Evolutionary conservation across 2,797 vertebrate species (phyloP).

Genomic region (Octomys mimax): DNA sequence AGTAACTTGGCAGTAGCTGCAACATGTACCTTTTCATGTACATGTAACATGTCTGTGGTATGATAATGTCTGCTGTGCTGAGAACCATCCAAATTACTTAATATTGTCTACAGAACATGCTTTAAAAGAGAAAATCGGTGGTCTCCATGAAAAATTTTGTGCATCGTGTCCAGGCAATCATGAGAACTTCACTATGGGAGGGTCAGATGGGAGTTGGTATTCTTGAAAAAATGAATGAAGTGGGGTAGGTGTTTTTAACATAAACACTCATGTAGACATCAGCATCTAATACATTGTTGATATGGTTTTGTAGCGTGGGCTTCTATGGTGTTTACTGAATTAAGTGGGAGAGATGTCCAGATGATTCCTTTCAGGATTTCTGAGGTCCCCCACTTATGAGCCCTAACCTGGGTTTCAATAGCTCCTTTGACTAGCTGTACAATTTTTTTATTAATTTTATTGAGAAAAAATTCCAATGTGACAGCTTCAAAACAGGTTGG

Average conservation of each 20-base stretch:
- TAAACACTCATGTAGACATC: conserved; percentile 56
- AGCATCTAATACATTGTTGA: conserved; percentile 71
- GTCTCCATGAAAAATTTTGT: conserved; percentile 53
- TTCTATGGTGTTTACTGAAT: conserved; percentile 70
- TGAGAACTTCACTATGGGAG: conserved; percentile 21
- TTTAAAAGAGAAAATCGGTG: conserved; percentile 61
- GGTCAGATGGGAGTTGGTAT: not conserved
- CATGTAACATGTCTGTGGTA: conserved; percentile 76
- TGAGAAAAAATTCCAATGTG: too few species aligned
- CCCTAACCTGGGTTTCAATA: not conserved
- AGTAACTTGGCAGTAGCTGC: conserved; percentile 81
- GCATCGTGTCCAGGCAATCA: conserved; percentile 70
- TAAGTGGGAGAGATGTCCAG: conserved; percentile 82
- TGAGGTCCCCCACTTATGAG: conserved; percentile 59
- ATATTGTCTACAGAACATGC: conserved; percentile 20
- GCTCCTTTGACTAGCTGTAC: conserved; percentile 28
- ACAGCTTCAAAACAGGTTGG: too few species aligned
- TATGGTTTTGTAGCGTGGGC: conserved; percentile 55
- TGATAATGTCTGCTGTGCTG: not conserved
- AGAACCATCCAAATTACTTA: conserved; percentile 54
- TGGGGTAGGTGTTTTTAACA: conserved; percentile 75
- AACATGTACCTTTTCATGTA: conserved; percentile 67
- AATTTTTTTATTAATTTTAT: not conserved
- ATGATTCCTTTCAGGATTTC: conserved; percentile 82
- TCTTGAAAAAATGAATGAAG: conserved; percentile 49